Base-by-base conservation (phyloP, 2,797 vertebrate species). In the Argentina silus region DNA sequence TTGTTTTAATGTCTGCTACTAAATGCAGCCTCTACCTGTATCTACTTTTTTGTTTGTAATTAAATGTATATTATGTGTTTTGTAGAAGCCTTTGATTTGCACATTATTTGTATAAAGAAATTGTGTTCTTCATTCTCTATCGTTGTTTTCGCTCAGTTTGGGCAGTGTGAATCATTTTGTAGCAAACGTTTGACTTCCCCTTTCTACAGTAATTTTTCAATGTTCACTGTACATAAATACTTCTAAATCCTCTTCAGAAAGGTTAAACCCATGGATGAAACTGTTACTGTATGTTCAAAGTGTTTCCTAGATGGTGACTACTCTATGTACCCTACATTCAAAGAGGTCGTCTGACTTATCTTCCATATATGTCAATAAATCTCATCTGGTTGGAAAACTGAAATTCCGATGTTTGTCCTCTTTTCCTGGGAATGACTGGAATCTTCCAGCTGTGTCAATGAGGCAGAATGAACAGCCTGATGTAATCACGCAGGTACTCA, bases 71-170 rank as follows among this genome's bases (percentile, higher is more conserved):
- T 57, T 53, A n/a, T 42, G 19, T 2, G 15, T 69, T 81, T 84
- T 75, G 78, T 91, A 89, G 88, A 83, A 81, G 68, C 76, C 69
- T 88, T 75, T 90, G 73, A 89, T 92, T 91, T 91, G 91, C 90
- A 93, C 91, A 72, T 78, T 91, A 42, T 83, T 88, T 89, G 88
- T 86, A 86, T 65, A 81, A 87, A 83, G 79, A 82, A 82, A 76
- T 73, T 66, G 84, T 75, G 61, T 88, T 92, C 90, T 91, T 90
- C 88, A 87, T 86, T 91, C 63, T 87, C 69, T 86, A 53, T 72
- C 42, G 80, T 80, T 78, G 86, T 92, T 85, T 86, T 89, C 90
- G 82, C 79, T 83, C 84, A 19, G 68, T 42, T 42, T 0, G 75
- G 83, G 77, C 80, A 74, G 70, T 86, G 85, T 90, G 87, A 89